Evolutionary conservation across 2,113 vertebrate genomes (phyloP), one percentile per base, ranked within the genome.

Genomic region (Misgurnus mizolepis): DNA sequence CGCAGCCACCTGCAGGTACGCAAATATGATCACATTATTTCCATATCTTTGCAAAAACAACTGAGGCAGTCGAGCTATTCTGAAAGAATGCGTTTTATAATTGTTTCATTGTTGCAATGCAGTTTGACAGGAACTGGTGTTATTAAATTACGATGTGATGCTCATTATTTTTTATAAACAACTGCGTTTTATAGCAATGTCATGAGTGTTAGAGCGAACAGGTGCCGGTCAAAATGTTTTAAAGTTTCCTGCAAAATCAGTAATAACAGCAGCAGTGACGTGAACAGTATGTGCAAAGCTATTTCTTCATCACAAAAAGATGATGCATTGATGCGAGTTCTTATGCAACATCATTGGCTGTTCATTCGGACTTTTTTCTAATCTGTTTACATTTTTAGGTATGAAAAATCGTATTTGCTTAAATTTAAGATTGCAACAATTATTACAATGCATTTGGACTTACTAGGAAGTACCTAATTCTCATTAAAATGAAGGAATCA

Each of bases 1-100:
- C 55, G 41, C 71, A 64, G 43, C 40, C 73, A 76, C 73, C 60
- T 64, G 45, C 73, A 76, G 73, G 73, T 76, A 76, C 34, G 73
- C 18, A 40, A 22, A 11, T 6, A 45, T 49, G 11, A 5, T 27
- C 17, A n/a, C n/a, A 4, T 50, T 39, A 12, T 64, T 62, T 76
- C 6, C 27, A 17, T 39, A 10, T 49, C 27, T 64, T 34, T 15
- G 12, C 18, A 0, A 49, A 64, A 49, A 22, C 55, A 27, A 47
- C 2, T 17, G 1, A 61, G 56, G 8, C 34, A 47, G 50, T 47
- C 61, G 27, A 14, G 18, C 12, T 74, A 4, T 4, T 47, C 56
- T 47, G 2, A 58, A 17, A 61, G 5, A 15, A 27, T n/a, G 3
- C 11, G 7, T 47, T 47, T 61, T 34, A 0, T 15, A 4, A 22